Percentiles rank a stretch among this genome's conserved stretches.
These are phyloP conservation scores for Silurus glanis DNA, from an alignment of 2,113 vertebrate species.

Conservation along the genomic window DNA sequence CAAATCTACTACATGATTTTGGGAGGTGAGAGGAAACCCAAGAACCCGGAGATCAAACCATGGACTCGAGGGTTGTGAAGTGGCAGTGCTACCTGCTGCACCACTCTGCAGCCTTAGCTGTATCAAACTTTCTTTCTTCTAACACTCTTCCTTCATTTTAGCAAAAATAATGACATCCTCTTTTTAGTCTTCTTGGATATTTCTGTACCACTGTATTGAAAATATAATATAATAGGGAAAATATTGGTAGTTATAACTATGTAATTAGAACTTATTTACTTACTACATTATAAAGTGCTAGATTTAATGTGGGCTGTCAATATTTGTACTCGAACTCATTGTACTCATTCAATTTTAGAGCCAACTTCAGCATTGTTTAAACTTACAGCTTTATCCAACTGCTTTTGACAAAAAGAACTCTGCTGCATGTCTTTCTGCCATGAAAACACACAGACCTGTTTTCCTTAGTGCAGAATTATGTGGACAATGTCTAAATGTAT, in stretches of 20 bases:
- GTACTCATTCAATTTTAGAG: background rate
- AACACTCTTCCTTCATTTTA: background rate
- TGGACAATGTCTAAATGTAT: background rate
- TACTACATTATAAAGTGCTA: background rate
- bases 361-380: background rate
- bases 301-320: background rate
- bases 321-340: background rate
- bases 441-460: background rate
- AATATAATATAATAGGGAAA: too few relatives aligned
- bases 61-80: background rate
- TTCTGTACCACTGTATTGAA: too few relatives aligned
- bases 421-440: background rate
- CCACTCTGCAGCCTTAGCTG: background rate
- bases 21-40: background rate
- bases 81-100: background rate
- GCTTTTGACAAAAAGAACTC: background rate
- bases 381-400: background rate
- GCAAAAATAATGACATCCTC: background rate
- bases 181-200: background rate
- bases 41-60: background rate
- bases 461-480: background rate
- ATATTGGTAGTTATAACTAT: background rate
- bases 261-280: too few relatives aligned
- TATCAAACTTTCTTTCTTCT: background rate
- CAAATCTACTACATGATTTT: background rate